Evolutionary conservation across 2,113 vertebrate genomes (phyloP).

Genomic region (Cinclus cinclus): DNA sequence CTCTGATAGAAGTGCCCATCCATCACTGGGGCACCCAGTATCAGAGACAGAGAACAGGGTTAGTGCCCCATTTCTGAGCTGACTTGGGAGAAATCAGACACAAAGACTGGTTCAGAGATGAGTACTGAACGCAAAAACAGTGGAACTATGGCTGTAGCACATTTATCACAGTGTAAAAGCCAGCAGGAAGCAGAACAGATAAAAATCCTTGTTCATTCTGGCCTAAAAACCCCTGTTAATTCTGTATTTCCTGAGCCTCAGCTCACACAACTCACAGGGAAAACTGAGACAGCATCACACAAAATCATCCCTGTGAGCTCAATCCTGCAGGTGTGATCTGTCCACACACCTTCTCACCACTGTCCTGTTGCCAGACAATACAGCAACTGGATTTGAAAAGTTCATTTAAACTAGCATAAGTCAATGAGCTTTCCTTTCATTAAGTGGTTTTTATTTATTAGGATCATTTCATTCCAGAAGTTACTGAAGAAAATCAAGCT

Average conservation of each 20-base stretch:
- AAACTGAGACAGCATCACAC: not conserved
- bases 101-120: not conserved
- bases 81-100: not conserved
- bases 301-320: not conserved
- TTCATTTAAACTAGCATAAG: not conserved
- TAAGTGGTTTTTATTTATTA: not conserved
- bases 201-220: rapidly evolving
- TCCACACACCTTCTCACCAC: not conserved
- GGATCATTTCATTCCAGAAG: not conserved
- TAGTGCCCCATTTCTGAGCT: not conserved
- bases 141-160: not conserved
- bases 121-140: not conserved
- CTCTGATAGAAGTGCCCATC: not conserved
- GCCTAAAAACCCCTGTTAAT: too few species aligned
- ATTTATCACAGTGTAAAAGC: not conserved
- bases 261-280: not conserved
- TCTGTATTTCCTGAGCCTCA: not conserved
- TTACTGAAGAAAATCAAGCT: not conserved
- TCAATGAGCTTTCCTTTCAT: not conserved
- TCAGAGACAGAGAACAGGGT: not conserved
- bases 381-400: rapidly evolving
- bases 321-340: not conserved
- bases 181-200: not conserved
- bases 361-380: not conserved
- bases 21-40: rapidly evolving